These are phyloP conservation scores for Ctenopoma kingsleyae DNA, from an alignment of 2,797 vertebrate species.

Conservation along the genomic window DNA sequence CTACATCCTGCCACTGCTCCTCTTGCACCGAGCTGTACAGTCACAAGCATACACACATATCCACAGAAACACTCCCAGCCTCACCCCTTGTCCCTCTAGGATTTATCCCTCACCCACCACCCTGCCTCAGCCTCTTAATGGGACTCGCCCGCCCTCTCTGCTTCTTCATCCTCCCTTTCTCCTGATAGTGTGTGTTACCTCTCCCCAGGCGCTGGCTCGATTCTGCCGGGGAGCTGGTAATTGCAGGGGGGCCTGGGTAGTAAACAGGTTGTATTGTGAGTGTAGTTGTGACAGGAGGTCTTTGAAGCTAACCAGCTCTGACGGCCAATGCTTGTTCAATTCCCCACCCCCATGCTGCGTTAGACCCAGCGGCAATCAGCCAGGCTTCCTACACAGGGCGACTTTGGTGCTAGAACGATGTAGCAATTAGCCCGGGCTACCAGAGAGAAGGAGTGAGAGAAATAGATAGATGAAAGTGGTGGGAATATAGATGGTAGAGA, in stretches of 20 bases:
- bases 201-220: constrained; percentile 59
- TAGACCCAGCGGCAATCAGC: constrained; percentile 57
- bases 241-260: constrained; percentile 69
- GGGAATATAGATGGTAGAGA: constrained; percentile 42
- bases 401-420: constrained; percentile 65
- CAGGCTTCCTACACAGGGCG: constrained; percentile 52
- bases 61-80: constrained; percentile 14
- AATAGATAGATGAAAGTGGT: constrained; percentile 26
- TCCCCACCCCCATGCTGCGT: constrained; percentile 67
- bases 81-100: constrained; percentile 39
- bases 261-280: constrained; percentile 81
- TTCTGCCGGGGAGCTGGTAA: constrained; percentile 75
- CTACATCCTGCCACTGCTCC: constrained; percentile 1
- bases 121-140: constrained; percentile 57
- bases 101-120: constrained; percentile 52
- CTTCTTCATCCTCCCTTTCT: constrained; percentile 25
- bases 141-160: constrained; percentile 24
- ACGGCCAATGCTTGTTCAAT: constrained; percentile 86
- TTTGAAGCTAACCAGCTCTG: constrained; percentile 84
- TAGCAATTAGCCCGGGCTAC: constrained; percentile 78
- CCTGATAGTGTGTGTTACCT: constrained; percentile 59
- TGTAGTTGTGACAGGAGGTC: constrained; percentile 73
- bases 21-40: constrained; percentile 4
- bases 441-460: not conserved
- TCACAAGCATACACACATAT: not conserved